A percentile compares a stretch with the other conserved stretches of the same genome.
These are phyloP conservation scores for Eulemur rubriventer DNA, from an alignment of 2,797 vertebrate genomes.

Conservation along the genomic window DNA sequence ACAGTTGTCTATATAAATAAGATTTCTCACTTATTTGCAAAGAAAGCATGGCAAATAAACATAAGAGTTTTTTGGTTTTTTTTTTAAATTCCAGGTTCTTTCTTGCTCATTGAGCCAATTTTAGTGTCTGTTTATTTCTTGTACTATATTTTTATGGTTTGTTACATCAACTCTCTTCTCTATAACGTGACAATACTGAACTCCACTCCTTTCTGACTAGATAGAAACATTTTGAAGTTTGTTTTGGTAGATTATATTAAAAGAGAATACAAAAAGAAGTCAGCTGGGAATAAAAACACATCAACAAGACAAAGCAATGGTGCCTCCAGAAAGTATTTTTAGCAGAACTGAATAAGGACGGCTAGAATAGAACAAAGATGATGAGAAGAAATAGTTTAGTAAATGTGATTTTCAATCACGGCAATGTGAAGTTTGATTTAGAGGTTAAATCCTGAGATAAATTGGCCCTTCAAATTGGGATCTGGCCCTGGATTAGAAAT, in stretches of 20 bases:
- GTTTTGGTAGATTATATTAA: constrained; percentile 20
- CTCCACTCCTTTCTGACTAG: background rate
- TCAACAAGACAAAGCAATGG: background rate
- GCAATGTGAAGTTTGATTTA: background rate
- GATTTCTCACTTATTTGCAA: constrained; percentile 7
- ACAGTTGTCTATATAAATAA: background rate
- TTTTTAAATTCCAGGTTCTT: background rate
- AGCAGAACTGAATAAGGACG: constrained; percentile 9
- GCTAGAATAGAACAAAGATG: background rate
- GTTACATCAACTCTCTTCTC: background rate
- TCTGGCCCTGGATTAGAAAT: background rate
- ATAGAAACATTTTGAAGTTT: background rate
- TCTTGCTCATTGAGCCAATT: background rate
- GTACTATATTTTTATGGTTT: background rate
- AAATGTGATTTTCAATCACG: background rate
- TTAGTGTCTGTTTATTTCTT: background rate
- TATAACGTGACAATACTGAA: background rate
- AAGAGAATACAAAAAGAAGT: background rate
- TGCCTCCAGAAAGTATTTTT: background rate
- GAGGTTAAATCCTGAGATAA: background rate
- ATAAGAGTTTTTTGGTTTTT: background rate
- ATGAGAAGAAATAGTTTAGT: background rate
- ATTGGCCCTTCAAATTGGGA: background rate
- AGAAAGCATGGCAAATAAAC: background rate
- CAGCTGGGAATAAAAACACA: background rate